Conservation (phyloP, 2,113 vertebrate genomes). For the Terrapene triunguis region DNA sequence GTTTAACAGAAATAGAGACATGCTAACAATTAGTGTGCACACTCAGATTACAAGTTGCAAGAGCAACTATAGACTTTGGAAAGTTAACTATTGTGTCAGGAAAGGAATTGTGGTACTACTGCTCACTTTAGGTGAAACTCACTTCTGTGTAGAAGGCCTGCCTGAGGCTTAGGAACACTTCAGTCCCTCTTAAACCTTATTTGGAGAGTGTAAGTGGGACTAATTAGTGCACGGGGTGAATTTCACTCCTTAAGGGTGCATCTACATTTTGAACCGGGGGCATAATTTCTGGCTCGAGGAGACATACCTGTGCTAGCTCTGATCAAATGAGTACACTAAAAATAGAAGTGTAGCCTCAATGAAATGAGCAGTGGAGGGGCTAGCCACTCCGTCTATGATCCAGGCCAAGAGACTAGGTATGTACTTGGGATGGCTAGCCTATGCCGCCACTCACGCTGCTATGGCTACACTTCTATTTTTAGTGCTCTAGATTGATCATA, state of each 20-base stretch:
- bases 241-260: background rate
- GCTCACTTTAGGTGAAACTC: background rate
- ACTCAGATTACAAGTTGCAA: background rate
- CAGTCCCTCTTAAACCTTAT: background rate
- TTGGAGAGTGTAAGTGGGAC: background rate
- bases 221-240: background rate
- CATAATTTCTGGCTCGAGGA: background rate
- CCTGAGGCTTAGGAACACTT: background rate
- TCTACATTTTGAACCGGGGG: background rate
- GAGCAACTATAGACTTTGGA: background rate
- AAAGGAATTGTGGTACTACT: background rate
- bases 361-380: background rate
- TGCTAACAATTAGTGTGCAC: background rate
- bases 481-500: background rate
- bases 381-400: background rate
- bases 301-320: background rate
- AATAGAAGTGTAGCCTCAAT: background rate
- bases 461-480: background rate
- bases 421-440: background rate
- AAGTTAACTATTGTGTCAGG: background rate
- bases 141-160: background rate
- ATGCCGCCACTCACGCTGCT: background rate
- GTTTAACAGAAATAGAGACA: background rate
- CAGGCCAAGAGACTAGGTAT: background rate
- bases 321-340: background rate